These are phyloP conservation scores for Myiozetetes cayanensis DNA, from an alignment of 2,113 vertebrate genomes.

Conservation along the genomic window DNA sequence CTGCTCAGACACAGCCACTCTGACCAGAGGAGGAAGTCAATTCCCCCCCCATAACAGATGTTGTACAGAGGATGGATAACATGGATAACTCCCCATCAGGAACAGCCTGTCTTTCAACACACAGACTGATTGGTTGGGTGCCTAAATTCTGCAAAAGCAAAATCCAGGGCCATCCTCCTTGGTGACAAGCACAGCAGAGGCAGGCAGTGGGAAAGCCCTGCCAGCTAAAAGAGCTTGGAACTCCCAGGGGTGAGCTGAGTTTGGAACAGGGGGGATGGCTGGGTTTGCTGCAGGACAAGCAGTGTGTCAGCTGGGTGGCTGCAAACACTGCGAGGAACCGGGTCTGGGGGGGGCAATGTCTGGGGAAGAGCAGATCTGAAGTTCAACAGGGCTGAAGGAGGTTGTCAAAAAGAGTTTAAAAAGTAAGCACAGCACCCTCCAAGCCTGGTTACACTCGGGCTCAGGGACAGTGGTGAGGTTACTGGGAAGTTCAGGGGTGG, in stretches of 20 bases:
- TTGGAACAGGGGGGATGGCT: background rate
- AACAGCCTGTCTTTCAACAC: background rate
- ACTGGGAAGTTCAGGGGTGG: background rate
- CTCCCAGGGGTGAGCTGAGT: background rate
- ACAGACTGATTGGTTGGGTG: background rate
- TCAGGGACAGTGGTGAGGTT: background rate
- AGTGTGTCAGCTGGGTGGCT: background rate
- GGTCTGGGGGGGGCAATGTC: background rate
- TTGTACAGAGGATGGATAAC: background rate
- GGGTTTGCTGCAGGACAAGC: background rate
- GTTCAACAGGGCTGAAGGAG: background rate
- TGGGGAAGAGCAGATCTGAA: background rate
- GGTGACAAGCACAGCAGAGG: background rate
- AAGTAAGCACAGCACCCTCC: background rate
- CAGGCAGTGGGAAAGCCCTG: background rate
- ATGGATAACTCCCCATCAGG: background rate
- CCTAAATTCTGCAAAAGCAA: background rate
- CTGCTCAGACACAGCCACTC: background rate
- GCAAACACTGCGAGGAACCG: background rate
- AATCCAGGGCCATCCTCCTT: background rate
- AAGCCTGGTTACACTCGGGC: background rate
- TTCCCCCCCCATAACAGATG: fast-evolving
- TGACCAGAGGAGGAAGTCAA: background rate
- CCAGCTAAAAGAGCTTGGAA: background rate
- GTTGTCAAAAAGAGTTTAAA: background rate